A percentile compares a stretch with the other conserved stretches of the same genome.
phyloP scores from a whole-genome alignment of 1,140 invertebrate species.

The Pseudomyrmex cubaensis region DNA sequence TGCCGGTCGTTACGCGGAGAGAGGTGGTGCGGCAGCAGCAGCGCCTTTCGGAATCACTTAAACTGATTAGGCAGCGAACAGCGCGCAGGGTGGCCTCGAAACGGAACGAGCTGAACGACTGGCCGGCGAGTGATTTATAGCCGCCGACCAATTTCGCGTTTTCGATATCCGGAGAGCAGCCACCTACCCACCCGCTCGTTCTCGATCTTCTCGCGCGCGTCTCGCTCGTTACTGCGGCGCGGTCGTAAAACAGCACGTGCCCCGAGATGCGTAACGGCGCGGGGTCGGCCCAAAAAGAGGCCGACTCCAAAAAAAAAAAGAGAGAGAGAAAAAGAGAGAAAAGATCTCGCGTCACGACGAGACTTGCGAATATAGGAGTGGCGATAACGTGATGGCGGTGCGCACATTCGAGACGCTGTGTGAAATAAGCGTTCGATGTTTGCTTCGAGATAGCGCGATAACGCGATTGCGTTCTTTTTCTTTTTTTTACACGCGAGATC shows the following conservation, averaged over 20 bases:
- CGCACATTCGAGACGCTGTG: neutral
- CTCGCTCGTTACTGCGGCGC: constrained; percentile 63
- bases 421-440: neutral
- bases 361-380: constrained; percentile 6
- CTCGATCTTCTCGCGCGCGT: constrained; percentile 49
- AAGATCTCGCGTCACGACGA: neutral
- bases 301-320: neutral
- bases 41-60: constrained; percentile 78
- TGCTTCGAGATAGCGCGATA: neutral
- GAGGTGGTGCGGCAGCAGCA: constrained; percentile 58
- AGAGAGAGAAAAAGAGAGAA: too few species aligned
- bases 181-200: constrained; percentile 51
- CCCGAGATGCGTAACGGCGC: constrained; percentile 39
- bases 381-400: neutral
- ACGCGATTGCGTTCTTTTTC: neutral
- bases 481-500: neutral
- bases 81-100: constrained; percentile 64
- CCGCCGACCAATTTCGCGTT: constrained; percentile 71
- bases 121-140: constrained; percentile 70
- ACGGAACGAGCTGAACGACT: constrained; percentile 39
- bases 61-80: constrained; percentile 76
- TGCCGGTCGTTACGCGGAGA: constrained; percentile 41
- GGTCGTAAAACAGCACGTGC: constrained; percentile 70
- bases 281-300: neutral
- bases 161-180: constrained; percentile 68